Evolutionary conservation across 2,797 vertebrate species (phyloP).

Genomic region (Paramormyrops hopkinsi): DNA sequence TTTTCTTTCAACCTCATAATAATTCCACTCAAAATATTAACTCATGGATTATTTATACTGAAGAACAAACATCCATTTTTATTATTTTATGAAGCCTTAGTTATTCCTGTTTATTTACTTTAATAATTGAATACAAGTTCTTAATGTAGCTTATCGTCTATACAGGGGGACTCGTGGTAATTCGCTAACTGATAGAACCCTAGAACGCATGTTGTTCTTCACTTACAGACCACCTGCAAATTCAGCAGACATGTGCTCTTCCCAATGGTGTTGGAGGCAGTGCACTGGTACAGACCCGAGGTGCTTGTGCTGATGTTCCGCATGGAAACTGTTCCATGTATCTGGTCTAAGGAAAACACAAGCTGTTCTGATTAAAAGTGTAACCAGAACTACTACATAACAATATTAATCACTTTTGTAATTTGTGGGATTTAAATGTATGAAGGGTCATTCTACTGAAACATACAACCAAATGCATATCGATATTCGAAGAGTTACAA

Average conservation of each 20-base stretch:
- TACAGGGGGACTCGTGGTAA: background rate
- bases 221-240: conserved; percentile 93
- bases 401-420: background rate
- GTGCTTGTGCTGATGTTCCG: conserved; percentile 87
- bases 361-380: background rate
- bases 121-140: background rate
- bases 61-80: background rate
- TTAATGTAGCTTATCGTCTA: background rate
- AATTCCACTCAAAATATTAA: background rate
- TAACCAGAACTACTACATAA: background rate
- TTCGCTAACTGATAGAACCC: background rate
- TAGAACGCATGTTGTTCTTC: background rate
- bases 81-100: background rate
- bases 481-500: background rate
- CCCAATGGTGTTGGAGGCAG: conserved; percentile 88
- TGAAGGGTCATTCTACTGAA: background rate
- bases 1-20: background rate
- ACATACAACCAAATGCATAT: background rate
- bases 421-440: background rate
- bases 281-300: conserved; percentile 92
- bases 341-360: conserved; percentile 73
- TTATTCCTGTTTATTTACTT: background rate
- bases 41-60: background rate
- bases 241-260: conserved; percentile 90
- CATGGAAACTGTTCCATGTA: conserved; percentile 86